A percentile compares a stretch with the other conserved stretches of the same genome.
These are phyloP conservation scores for Saxidomus purpurata DNA, from an alignment of 1,140 invertebrate genomes.

Conservation along the genomic window DNA sequence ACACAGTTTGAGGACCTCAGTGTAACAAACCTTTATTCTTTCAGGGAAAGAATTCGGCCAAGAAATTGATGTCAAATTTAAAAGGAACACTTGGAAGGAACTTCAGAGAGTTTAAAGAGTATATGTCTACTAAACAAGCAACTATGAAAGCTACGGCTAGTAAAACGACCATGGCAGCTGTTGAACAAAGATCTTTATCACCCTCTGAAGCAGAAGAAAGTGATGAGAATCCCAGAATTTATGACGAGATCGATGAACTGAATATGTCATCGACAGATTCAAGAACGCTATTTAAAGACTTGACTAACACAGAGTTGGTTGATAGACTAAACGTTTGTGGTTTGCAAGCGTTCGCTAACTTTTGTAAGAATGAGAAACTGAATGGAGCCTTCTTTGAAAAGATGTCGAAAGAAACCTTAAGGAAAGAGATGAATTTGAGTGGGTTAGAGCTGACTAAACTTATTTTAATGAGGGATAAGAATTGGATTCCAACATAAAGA, in stretches of 20 bases:
- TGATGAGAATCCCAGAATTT: neutral
- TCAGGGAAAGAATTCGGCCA: neutral
- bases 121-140: neutral
- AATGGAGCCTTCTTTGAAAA: conserved; percentile 31
- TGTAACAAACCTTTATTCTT: no score
- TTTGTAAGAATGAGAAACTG: conserved; percentile 15
- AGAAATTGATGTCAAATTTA: neutral
- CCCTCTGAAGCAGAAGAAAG: no score
- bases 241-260: neutral
- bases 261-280: neutral
- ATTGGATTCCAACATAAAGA: conserved; percentile 23
- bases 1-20: no score
- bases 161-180: no score
- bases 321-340: neutral
- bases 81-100: neutral
- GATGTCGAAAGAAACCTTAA: neutral
- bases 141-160: no score
- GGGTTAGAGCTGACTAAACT: conserved; percentile 13
- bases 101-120: neutral
- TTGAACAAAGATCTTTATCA: no score
- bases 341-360: neutral
- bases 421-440: neutral
- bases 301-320: neutral
- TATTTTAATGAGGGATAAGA: conserved; percentile 13
- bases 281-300: neutral